Evolutionary conservation across 2,797 vertebrate species (phyloP), one percentile per base, ranked within the genome.

Genomic region (Hemibagrus guttatus): DNA sequence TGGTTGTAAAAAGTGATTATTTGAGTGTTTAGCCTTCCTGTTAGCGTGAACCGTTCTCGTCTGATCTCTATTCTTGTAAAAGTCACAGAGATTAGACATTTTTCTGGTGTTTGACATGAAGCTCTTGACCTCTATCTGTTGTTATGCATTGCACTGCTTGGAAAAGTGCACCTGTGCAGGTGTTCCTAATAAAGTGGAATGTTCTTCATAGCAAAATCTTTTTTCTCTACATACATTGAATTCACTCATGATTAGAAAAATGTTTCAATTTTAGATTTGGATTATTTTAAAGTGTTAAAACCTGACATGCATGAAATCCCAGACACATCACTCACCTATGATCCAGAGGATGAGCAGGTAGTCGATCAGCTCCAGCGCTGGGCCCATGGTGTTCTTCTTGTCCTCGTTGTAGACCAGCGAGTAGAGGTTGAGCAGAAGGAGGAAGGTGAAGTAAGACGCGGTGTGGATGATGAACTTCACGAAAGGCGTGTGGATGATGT

Each of bases 391-490:
- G 93, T 99, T 97, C 92, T 98, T 99, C 93, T 96, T 99, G 91
- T 93, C 95, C 88, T 97, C 97, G 23, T 98, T 99, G 95, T 99
- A 98, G 88, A 99, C 97, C 91, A 98, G 94, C 12, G 98, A 99
- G 93, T 99, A 99, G 46, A 99, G 95, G 93, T 99, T 99, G 86
- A 99, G 96, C 89, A 99, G 92, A 28, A 99, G 94, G 85, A 99
- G 94, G 93, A 99, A 99, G 0, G 97, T 98, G 92, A 99, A 97
- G 95, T 99, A 99, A 2, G 98, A 99, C 87, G 98, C 98, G 92
- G 97, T 98, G 88, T 99, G 98, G 93, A 99, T 99, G 94, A 99
- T 99, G 93, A 99, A 99, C 92, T 99, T 99, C 94, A 99, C 96
- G 79, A 99, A 99, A 59, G 98, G 98, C 23, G 98, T 99, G 94